Evolutionary conservation across 2,888 invertebrate genomes (phyloP), one percentile per base, ranked within the genome.

Genomic region (Prionchulus punctatus): DNA sequence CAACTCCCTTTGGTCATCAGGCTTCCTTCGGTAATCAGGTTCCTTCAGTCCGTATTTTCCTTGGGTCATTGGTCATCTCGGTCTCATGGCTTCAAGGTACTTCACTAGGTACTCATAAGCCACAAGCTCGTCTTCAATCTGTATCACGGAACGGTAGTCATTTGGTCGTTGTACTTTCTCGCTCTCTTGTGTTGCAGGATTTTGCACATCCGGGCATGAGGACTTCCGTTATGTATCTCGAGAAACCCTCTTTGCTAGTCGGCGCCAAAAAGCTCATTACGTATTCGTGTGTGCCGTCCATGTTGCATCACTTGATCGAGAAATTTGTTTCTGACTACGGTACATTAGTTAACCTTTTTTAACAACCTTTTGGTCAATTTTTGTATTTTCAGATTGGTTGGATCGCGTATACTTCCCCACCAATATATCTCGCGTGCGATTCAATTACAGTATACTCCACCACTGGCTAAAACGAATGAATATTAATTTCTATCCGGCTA

Each of bases 371-470:
- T 7, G 12, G 15, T 12, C 15, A 4, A n/a, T 51, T 12, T 51
- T 7, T 12, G 27, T 12, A 51, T 51, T 51, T 53, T 36, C 12
- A 53, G 53, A 43, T 15, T 54, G 54, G 54, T 12, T 54, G 18
- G 54, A 54, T 25, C 43, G 27, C 23, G 51, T 27, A 7, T 54
- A 54, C 25, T 25, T 54, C 18, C 31, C 31, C 18, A 45, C 43
- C n/a, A 54, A 54, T 21, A 50, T 4, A 4, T 4, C 18, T 52
- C 43, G 45, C 3, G 12, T 54, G 45, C 21, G 27, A 23, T 25
- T 52, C 7, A 4, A 23, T 26, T 53, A 3, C 25, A 21, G 50
- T 26, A 3, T 28, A 7, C 49, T 26, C 2, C 18, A 23, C 2
- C 4, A 3, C 12, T 7, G 36, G 7, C 54, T 54, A 18, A 4